A percentile compares a stretch with the other conserved stretches of the same genome.
Conservation (phyloP, 2,113 vertebrate species). For the Trachemys scripta region DNA sequence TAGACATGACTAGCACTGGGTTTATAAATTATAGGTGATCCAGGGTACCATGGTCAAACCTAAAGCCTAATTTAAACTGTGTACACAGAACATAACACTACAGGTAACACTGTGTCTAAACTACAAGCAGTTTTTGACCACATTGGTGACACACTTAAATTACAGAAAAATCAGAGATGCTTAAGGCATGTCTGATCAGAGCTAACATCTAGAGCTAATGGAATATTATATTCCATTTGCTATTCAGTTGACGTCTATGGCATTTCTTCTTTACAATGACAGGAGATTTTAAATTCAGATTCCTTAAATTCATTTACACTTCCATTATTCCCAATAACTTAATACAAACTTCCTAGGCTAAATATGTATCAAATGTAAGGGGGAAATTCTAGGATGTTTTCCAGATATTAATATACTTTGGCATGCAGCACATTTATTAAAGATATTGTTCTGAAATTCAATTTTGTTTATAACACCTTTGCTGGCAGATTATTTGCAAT, state of each 20-base stretch:
- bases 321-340: slow-evolving; percentile 6
- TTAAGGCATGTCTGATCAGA: background rate
- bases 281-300: slow-evolving; percentile 3
- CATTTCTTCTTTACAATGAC: background rate
- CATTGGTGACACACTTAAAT: background rate
- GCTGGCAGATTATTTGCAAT: slow-evolving; percentile 17
- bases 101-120: background rate
- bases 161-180: background rate
- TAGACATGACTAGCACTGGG: background rate
- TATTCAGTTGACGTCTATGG: background rate
- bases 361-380: background rate
- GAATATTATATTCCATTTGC: background rate
- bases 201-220: background rate
- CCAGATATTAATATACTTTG: background rate
- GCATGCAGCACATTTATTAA: slow-evolving; percentile 44
- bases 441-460: slow-evolving; percentile 12
- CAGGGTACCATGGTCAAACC: background rate
- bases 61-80: slow-evolving; percentile 13
- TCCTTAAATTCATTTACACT: slow-evolving; percentile 12
- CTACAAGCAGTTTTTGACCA: background rate
- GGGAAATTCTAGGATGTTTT: background rate
- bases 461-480: slow-evolving; percentile 56
- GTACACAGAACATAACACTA: background rate
- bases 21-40: slow-evolving; percentile 1
- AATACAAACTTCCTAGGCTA: slow-evolving; percentile 2